These are phyloP conservation scores for Siphamia tubifer DNA, from an alignment of 2,113 vertebrate genomes.

Conservation along the genomic window DNA sequence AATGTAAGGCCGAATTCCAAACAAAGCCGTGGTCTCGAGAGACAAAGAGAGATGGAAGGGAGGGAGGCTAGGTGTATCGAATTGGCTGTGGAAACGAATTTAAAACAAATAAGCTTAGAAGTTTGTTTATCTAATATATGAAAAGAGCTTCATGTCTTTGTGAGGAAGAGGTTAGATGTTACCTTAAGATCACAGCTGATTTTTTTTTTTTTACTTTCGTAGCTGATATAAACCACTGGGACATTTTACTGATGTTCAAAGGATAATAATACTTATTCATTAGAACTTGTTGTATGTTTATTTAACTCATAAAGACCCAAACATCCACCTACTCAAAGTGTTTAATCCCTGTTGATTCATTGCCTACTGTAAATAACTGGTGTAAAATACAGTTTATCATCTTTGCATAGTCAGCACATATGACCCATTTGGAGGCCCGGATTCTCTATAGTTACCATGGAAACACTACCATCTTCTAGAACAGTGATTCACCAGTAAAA, in stretches of 20 bases:
- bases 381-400: too few species aligned
- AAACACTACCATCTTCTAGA: too few species aligned
- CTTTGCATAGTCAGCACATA: too few species aligned
- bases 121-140: background rate
- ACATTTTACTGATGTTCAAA: background rate
- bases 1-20: background rate
- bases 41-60: too few species aligned
- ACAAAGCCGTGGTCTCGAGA: background rate
- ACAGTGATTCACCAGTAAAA: too few species aligned
- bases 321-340: too few species aligned
- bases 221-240: background rate
- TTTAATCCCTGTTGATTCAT: too few species aligned
- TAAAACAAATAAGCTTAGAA: background rate
- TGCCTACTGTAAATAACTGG: too few species aligned
- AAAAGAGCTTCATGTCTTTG: background rate
- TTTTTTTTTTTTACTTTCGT: constrained; percentile 1
- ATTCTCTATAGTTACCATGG: too few species aligned
- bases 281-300: background rate
- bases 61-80: background rate
- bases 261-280: background rate
- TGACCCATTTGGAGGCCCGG: too few species aligned
- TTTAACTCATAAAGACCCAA: too few species aligned
- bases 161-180: background rate
- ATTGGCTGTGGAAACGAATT: constrained; percentile 4
- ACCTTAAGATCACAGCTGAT: background rate